A percentile compares a stretch with the other conserved stretches of the same genome.
These are phyloP conservation scores for Vanessa tameamea DNA, from an alignment of 1,140 invertebrate species.

Conservation along the genomic window DNA sequence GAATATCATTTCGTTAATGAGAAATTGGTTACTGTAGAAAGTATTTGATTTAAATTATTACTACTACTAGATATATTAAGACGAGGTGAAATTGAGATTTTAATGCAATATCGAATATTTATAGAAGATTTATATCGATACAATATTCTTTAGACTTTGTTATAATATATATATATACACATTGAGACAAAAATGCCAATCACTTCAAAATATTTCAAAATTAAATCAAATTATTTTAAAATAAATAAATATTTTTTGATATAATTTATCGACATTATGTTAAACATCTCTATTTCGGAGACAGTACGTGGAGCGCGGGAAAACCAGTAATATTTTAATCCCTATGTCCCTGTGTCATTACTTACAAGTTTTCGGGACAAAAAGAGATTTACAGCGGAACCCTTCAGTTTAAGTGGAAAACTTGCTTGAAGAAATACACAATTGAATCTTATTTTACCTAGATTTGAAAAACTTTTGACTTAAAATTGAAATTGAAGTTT, in stretches of 20 bases:
- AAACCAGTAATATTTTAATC: slow-evolving; percentile 54
- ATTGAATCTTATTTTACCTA: slow-evolving; percentile 1
- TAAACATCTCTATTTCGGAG: slow-evolving; percentile 40
- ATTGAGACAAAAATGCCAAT: too few relatives aligned
- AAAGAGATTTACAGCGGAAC: slow-evolving; percentile 20
- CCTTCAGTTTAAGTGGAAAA: slow-evolving; percentile 24
- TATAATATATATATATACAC: too few relatives aligned
- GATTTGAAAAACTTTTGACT: neutral
- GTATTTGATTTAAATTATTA: too few relatives aligned
- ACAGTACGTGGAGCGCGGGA: slow-evolving; percentile 43
- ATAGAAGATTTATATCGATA: too few relatives aligned
- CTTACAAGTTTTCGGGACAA: slow-evolving; percentile 53
- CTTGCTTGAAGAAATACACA: slow-evolving; percentile 9
- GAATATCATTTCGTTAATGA: too few relatives aligned
- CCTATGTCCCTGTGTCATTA: slow-evolving; percentile 50
- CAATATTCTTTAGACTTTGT: too few relatives aligned
- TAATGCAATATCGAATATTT: too few relatives aligned
- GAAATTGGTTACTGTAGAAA: too few relatives aligned
- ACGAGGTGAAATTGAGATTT: too few relatives aligned
- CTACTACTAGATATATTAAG: too few relatives aligned
- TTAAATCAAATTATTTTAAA: too few relatives aligned
- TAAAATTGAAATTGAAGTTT: neutral
- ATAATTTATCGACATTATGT: slow-evolving; percentile 17
- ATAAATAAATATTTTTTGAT: neutral
- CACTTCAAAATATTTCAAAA: too few relatives aligned